phyloP scores from a whole-genome alignment of 2,888 invertebrate species.

The Operophtera brumata region DNA sequence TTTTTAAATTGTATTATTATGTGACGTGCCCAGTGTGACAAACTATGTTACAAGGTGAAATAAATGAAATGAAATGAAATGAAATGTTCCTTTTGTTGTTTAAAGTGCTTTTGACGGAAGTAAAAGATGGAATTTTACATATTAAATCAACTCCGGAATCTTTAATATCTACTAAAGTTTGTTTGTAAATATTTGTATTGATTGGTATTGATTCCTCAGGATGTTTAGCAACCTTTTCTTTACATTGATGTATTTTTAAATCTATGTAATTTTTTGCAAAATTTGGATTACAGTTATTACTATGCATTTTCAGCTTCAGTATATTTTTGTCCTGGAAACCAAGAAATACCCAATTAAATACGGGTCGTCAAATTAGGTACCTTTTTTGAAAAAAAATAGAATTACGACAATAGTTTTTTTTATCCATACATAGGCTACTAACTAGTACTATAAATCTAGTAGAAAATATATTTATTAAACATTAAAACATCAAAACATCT shows the following conservation, averaged over 20 bases:
- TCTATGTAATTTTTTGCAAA: neutral
- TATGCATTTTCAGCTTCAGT: neutral
- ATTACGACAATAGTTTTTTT: too few species aligned
- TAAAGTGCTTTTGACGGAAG: neutral
- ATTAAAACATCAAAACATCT: too few species aligned
- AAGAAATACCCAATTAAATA: too few species aligned
- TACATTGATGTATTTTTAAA: conserved; percentile 12
- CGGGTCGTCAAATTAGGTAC: too few species aligned
- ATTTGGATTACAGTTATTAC: neutral
- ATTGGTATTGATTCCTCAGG: neutral
- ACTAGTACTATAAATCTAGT: too few species aligned
- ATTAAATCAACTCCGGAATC: neutral
- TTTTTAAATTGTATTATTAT: too few species aligned
- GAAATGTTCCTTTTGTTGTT: neutral
- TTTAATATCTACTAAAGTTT: neutral
- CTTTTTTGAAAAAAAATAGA: too few species aligned
- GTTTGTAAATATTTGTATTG: neutral
- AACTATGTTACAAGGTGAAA: too few species aligned
- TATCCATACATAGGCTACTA: too few species aligned
- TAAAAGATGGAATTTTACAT: neutral
- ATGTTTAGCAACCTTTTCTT: neutral
- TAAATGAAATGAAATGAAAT: too few species aligned
- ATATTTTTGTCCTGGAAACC: neutral
- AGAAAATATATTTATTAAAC: too few species aligned
- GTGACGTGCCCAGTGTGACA: too few species aligned